These are phyloP conservation scores for Polypterus senegalus DNA, from an alignment of 2,113 vertebrate genomes.

Conservation along the genomic window DNA sequence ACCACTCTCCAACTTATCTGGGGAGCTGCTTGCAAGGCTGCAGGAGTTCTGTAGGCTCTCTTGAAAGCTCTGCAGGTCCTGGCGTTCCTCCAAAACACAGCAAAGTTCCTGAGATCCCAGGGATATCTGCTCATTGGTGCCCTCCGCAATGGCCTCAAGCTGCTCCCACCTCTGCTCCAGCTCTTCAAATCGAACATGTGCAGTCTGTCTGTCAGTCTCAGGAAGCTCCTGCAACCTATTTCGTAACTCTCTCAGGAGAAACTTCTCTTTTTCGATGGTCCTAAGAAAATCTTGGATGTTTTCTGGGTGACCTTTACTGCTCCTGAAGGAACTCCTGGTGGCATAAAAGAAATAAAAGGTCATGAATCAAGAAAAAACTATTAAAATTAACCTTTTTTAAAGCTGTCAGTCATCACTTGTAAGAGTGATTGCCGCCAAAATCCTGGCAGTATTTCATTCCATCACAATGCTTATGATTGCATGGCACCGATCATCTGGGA, in stretches of 20 bases:
- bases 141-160: conserved; percentile 48
- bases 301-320: conserved; percentile 43
- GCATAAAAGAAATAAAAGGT: conserved; percentile 1
- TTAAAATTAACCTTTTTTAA: no score
- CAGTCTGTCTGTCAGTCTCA: no score
- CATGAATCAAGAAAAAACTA: no score
- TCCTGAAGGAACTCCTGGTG: conserved; percentile 52
- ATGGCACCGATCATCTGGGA: no score
- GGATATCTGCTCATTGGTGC: conserved; percentile 37
- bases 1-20: conserved; percentile 26
- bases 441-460: no score
- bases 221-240: conserved; percentile 45
- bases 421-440: no score
- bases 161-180: conserved; percentile 54
- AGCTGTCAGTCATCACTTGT: no score
- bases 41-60: conserved; percentile 34
- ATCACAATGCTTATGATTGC: no score
- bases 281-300: conserved; percentile 49
- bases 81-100: conserved; percentile 38
- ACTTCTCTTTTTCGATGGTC: conserved; percentile 47
- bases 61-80: conserved; percentile 43
- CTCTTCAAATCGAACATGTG: conserved; percentile 13
- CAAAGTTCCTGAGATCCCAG: conserved; percentile 35
- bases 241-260: conserved; percentile 29
- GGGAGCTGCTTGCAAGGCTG: conserved; percentile 20